Base-by-base conservation (phyloP, 23 tunicate genomes). In the Oikopleura vanhoeffeni region DNA sequence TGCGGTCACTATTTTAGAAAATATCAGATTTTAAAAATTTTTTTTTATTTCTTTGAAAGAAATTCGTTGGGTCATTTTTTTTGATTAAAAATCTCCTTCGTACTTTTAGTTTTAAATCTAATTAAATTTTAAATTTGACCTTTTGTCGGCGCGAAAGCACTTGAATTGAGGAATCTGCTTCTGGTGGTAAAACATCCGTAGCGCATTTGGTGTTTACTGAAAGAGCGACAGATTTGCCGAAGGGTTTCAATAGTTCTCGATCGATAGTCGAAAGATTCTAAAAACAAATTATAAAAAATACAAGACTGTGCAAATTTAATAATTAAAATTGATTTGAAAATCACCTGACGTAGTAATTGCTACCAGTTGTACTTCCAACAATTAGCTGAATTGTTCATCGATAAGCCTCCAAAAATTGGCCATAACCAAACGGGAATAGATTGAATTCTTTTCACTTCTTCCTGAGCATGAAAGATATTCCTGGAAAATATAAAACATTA, bases 401-500 rank as follows among this genome's bases (percentile, higher is more conserved):
- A 95, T 94, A 39, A n/a, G 99, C 99, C 64, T 95, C 99, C 85
- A 95, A 84, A 85, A 95, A 95, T 60, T 95, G 99, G 75, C 99
- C 99, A 95, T 90, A 90, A 77, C 90, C 99, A 85, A 95, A 91
- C 8, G 99, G n/a, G 99, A 57, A 95, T 95, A 57, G 91, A 88
- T 41, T 95, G 99, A 41, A 95, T 95, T 8, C 99, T 91, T 85
- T 95, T 95, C 36, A 95, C 99, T 87, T 95, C 99, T 84, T 95
- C 99, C 40, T 95, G 99, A 41, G 99, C 99, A 84, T 95, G 99
- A 39, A 95, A n/a, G 84, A 83, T 95, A 95, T 84, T 95, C 99
- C 76, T 71, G 32, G 2, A 49, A 49, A 8, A 18, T 49, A 49
- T 49, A 8, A 8, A 49, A 8, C 60, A 49, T 8, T 8, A 8